Evolutionary conservation across 2,797 vertebrate genomes (phyloP).

Genomic region (Poecilia picta): DNA sequence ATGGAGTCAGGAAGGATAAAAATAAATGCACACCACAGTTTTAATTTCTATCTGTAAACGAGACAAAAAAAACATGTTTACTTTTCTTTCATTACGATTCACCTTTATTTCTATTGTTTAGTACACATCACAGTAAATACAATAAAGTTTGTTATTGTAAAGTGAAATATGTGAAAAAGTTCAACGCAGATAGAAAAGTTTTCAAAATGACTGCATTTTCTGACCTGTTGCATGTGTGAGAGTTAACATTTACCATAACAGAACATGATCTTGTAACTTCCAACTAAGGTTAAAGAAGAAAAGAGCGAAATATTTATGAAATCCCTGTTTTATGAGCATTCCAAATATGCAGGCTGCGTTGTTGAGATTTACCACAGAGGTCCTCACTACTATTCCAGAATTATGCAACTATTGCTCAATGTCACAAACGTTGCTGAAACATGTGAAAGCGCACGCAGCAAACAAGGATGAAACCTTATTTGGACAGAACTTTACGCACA

Average conservation of each 20-base stretch:
- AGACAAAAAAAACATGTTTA: neutral
- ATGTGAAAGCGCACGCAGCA: neutral
- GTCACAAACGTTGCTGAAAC: slow-evolving; percentile 1
- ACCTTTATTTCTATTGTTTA: neutral
- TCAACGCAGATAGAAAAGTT: neutral
- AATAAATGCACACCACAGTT: neutral
- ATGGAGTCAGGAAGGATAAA: neutral
- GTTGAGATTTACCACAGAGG: slow-evolving; percentile 33
- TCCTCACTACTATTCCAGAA: slow-evolving; percentile 12
- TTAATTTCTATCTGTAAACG: neutral
- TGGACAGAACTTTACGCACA: neutral
- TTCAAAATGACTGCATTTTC: slow-evolving; percentile 23
- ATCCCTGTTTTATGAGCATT: slow-evolving; percentile 37
- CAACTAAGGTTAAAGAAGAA: slow-evolving; percentile 70
- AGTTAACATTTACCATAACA: slow-evolving; percentile 46
- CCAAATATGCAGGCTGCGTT: slow-evolving; percentile 41
- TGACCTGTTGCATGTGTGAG: slow-evolving; percentile 33
- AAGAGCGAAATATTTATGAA: slow-evolving; percentile 41
- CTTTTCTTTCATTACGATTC: neutral
- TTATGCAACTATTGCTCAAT: slow-evolving; percentile 15
- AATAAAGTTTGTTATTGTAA: neutral
- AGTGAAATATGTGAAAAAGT: slow-evolving; percentile 2
- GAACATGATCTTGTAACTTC: slow-evolving; percentile 62
- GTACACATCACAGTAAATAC: neutral
- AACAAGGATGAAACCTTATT: neutral